Percentiles rank a stretch among this genome's conserved stretches.
Evolutionary conservation across 2,113 vertebrate species (phyloP).

Genomic region (Cyprinus carpio): DNA sequence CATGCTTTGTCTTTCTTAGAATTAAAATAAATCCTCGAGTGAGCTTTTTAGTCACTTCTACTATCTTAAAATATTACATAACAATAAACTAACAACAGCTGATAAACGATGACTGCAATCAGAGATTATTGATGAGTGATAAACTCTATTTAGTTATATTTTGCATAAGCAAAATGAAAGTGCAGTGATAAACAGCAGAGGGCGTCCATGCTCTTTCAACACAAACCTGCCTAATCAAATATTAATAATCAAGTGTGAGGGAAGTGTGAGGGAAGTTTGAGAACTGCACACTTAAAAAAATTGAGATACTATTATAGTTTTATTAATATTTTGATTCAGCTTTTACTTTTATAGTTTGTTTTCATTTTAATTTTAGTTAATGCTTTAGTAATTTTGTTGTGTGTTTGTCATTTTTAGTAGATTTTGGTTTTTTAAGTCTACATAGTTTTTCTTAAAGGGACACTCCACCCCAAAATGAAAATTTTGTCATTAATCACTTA

Average conservation of each 20-base stretch:
- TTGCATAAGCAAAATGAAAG: background rate
- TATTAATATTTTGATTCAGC: no score
- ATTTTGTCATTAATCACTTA: no score
- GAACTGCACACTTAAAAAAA: background rate
- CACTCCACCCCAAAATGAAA: no score
- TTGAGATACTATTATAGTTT: no score
- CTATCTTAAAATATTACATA: no score
- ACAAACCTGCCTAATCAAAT: background rate
- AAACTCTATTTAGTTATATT: background rate
- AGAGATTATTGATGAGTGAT: background rate
- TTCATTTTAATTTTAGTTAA: no score
- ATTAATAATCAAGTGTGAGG: background rate
- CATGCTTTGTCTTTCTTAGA: no score
- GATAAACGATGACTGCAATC: background rate
- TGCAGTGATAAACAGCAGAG: constrained; percentile 63
- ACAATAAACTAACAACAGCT: background rate
- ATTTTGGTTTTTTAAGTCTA: background rate
- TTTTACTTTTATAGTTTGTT: background rate
- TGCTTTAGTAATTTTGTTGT: background rate
- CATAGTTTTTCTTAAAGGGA: background rate
- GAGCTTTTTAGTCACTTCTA: no score
- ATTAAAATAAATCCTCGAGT: no score
- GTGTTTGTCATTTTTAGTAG: background rate
- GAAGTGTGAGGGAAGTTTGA: background rate
- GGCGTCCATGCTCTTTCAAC: constrained; percentile 35